Evolutionary conservation across 1,140 invertebrate genomes (phyloP), one percentile per base, ranked within the genome.

Genomic region (Heterodera schachtii): DNA sequence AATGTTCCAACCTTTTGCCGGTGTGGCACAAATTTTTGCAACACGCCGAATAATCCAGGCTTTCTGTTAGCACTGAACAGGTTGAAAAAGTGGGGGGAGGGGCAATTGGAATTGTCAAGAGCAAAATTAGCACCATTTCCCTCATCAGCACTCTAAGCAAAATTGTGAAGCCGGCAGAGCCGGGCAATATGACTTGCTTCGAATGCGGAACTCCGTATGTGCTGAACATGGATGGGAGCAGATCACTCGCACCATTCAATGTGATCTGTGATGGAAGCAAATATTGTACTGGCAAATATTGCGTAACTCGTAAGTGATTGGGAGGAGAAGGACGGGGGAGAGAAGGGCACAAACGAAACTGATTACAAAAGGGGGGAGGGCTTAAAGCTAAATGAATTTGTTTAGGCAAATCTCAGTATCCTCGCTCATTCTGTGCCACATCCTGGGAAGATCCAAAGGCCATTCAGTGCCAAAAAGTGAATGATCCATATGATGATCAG

Each of bases 161-260:
- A 4, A 78, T 78, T 46, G 60, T n/a, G 69, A 78, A 31, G 19
- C 76, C 76, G 43, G 47, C 60, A 31, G 76, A 78, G 8, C 21
- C 76, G 64, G 76, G 76, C 6, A 78, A 78, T 67, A 31, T 78
- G 46, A 78, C 76, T 6, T 78, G 76, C 44, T 78, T 78, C 44
- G 76, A 78, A 9, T 78, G 76, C 69, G 76, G 76, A 2, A 78
- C 57, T 69, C 76, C 76, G 43, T n/a, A 69, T 44, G 69, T 78
- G 7, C 19, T n/a, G 46, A 78, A 78, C 43, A 11, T 9, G 9
- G 76, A 78, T 67, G 76, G 76, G 64, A 78, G 41, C 16, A 11
- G 76, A 11, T 44, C 43, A 43, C 5, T 78, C 13, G 76, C 60
- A n/a, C 43, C 43, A 19, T 78, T 78, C 47, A 78, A 67, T 69